Conservation (phyloP, 2,888 invertebrate species). For the Biston stratarius region DNA sequence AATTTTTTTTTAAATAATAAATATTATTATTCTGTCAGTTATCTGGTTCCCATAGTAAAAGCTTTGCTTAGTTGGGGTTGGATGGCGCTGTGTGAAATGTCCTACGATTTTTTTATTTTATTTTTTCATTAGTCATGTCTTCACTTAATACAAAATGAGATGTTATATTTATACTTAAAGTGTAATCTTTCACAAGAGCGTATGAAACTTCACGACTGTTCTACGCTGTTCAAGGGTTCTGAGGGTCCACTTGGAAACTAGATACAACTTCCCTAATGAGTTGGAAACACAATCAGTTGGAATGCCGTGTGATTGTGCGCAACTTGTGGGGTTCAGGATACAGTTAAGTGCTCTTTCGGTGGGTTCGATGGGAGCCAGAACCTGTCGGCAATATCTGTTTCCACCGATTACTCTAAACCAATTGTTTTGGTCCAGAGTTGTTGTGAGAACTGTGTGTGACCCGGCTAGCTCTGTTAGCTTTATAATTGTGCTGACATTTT, state of each 20-base stretch:
- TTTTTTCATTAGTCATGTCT: too few species aligned
- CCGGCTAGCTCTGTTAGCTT: neutral
- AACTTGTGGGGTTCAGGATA: conserved; percentile 42
- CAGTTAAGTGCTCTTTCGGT: conserved; percentile 41
- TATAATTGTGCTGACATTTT: neutral
- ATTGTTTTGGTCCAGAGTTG: conserved; percentile 10
- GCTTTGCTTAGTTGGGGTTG: too few species aligned
- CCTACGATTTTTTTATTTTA: too few species aligned
- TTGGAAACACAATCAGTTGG: conserved; percentile 58
- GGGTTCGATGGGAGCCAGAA: conserved; percentile 11
- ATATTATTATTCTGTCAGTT: too few species aligned
- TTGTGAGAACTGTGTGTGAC: neutral
- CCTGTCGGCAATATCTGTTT: conserved; percentile 19
- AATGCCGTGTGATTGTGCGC: conserved; percentile 53
- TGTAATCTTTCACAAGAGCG: neutral
- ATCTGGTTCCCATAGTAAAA: too few species aligned
- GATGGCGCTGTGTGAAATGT: too few species aligned
- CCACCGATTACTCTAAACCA: conserved; percentile 2
- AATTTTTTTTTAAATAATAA: too few species aligned
- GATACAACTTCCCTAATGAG: conserved; percentile 54
- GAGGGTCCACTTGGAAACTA: conserved; percentile 32
- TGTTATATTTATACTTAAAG: neutral
- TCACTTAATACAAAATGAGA: too few species aligned
- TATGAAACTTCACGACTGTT: conserved; percentile 20
- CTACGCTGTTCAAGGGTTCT: conserved; percentile 18